Conservation (phyloP, 2,797 vertebrate genomes). For the Alcedo quadribrachys region DNA sequence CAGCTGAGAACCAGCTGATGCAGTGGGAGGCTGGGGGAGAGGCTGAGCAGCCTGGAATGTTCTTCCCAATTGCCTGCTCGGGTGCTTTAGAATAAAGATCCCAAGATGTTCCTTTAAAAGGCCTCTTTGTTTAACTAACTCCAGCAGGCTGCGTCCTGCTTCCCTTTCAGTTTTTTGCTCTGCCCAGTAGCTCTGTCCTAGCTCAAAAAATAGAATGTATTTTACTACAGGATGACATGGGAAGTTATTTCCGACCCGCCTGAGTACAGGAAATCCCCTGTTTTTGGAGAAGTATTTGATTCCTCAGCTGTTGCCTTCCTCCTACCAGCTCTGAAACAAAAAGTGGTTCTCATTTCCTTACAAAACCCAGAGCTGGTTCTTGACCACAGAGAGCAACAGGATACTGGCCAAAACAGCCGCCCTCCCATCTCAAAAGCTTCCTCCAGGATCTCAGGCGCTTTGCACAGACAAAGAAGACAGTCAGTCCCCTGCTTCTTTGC, state of each 20-base stretch:
- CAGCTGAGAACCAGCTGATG: not conserved
- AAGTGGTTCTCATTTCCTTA: not conserved
- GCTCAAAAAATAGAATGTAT: too few species aligned
- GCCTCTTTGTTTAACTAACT: not conserved
- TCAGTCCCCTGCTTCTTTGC: not conserved
- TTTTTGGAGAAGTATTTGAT: not conserved
- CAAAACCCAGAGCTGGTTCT: not conserved
- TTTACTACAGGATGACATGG: too few species aligned
- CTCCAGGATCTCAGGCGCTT: not conserved
- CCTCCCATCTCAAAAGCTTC: not conserved
- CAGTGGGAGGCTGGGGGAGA: too few species aligned
- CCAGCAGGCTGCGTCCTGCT: not conserved
- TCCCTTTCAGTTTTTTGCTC: too few species aligned
- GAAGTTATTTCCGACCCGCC: not conserved
- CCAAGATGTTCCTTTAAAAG: too few species aligned
- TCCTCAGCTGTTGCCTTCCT: not conserved
- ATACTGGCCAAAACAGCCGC: fast-evolving
- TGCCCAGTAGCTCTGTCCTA: not conserved
- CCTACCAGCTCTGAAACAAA: too few species aligned
- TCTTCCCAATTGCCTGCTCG: fast-evolving
- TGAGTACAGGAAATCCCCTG: not conserved
- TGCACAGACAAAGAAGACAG: not conserved
- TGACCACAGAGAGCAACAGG: not conserved
- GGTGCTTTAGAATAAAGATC: too few species aligned
- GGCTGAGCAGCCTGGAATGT: fast-evolving